Percentiles rank a stretch among this genome's conserved stretches.
Conservation (phyloP, 2,888 invertebrate genomes). For the Muschampia plurimacula region DNA sequence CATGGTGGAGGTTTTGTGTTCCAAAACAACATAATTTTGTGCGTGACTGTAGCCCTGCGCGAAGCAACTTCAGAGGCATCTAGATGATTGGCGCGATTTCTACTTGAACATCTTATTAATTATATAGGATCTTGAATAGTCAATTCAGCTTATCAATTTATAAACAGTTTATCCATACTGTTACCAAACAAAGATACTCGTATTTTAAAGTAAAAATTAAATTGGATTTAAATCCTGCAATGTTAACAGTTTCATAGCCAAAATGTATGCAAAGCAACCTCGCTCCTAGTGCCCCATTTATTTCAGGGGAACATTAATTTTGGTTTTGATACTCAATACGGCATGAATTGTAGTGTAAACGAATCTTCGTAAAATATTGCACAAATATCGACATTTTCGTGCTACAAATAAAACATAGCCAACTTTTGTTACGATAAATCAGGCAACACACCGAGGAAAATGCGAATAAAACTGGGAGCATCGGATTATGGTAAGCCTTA, state of each 20-base stretch:
- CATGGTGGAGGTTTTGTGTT: too few species aligned
- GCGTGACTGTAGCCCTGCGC: too few species aligned
- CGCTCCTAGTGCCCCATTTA: conserved; percentile 15
- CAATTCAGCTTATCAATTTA: too few species aligned
- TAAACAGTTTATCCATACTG: too few species aligned
- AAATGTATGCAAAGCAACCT: conserved; percentile 4
- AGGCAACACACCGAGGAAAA: neutral
- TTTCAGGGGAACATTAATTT: conserved; percentile 28
- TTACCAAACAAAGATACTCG: neutral
- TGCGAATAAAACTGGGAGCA: neutral
- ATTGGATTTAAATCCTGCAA: neutral
- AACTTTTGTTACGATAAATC: conserved; percentile 2
- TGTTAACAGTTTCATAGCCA: conserved; percentile 1
- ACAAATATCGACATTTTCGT: conserved; percentile 25
- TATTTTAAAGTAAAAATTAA: neutral
- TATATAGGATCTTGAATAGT: too few species aligned
- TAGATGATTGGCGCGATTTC: too few species aligned
- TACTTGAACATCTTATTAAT: too few species aligned
- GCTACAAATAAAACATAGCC: conserved; percentile 18
- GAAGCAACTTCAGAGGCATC: too few species aligned
- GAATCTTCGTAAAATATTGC: conserved; percentile 35
- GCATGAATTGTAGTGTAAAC: conserved; percentile 15
- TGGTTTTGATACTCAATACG: conserved; percentile 8
- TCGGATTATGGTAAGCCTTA: neutral
- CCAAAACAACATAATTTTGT: too few species aligned